Evolutionary conservation across 2,888 invertebrate species (phyloP).

Genomic region (Nineta flava): DNA sequence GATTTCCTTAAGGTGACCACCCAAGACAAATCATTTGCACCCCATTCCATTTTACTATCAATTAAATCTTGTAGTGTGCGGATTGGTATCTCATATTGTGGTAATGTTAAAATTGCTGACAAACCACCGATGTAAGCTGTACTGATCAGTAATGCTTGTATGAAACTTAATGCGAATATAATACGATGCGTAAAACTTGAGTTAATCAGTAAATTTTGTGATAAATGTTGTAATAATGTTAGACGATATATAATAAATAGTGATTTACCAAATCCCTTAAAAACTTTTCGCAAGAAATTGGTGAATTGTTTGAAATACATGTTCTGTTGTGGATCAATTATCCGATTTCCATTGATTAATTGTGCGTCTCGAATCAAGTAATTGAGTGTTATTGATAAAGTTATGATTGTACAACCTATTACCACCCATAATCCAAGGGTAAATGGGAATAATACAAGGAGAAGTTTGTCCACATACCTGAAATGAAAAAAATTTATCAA

Average conservation of each 20-base stretch:
- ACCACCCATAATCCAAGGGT: not conserved
- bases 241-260: not conserved
- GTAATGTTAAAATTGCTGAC: slow-evolving; percentile 34
- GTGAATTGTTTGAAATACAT: too few relatives aligned
- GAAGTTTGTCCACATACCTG: not conserved
- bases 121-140: slow-evolving; percentile 50
- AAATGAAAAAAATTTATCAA: too few relatives aligned
- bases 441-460: not conserved
- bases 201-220: slow-evolving; percentile 4
- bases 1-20: too few relatives aligned
- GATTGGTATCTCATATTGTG: slow-evolving; percentile 40
- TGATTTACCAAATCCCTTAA: not conserved
- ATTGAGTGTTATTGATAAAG: too few relatives aligned
- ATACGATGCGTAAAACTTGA: slow-evolving; percentile 19
- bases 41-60: slow-evolving; percentile 41
- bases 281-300: too few relatives aligned
- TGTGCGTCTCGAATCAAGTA: not conserved
- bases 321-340: too few relatives aligned
- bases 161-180: slow-evolving; percentile 32
- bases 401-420: too few relatives aligned
- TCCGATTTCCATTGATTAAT: not conserved
- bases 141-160: slow-evolving; percentile 40
- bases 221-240: not conserved
- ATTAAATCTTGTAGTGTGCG: slow-evolving; percentile 44
- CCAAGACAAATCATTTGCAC: slow-evolving; percentile 42